phyloP scores from a whole-genome alignment of 2,888 invertebrate species.

The Polydrusus tereticollis region DNA sequence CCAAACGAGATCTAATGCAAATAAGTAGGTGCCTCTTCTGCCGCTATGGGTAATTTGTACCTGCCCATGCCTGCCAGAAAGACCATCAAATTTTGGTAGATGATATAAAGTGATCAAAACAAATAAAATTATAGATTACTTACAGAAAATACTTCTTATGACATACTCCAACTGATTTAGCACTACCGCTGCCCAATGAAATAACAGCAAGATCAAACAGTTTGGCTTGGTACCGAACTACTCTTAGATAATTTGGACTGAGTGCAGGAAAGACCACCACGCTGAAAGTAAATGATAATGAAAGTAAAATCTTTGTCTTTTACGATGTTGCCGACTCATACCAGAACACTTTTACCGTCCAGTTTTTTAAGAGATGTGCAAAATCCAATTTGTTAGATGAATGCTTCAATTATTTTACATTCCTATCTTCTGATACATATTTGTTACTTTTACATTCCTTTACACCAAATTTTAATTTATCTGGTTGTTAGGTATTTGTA shows the following conservation, averaged over 20 bases:
- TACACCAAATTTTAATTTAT: neutral
- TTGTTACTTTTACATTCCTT: constrained; percentile 10
- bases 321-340: constrained; percentile 33
- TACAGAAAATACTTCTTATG: constrained; percentile 58
- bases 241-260: constrained; percentile 61
- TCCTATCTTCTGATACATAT: neutral
- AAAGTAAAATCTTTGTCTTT: constrained; percentile 63
- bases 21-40: too few species aligned
- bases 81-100: too few species aligned
- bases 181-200: constrained; percentile 51
- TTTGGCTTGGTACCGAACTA: constrained; percentile 60
- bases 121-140: constrained; percentile 46
- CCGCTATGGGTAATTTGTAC: too few species aligned
- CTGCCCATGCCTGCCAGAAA: too few species aligned
- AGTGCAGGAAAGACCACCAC: constrained; percentile 61
- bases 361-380: neutral
- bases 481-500: neutral
- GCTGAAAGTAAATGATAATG: constrained; percentile 61
- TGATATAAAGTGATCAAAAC: too few species aligned
- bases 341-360: constrained; percentile 38
- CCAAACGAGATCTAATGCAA: too few species aligned
- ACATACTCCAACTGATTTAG: constrained; percentile 55
- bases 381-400: neutral
- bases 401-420: neutral
- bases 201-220: constrained; percentile 59